A percentile compares a stretch with the other conserved stretches of the same genome.
phyloP scores from a whole-genome alignment of 2,113 vertebrate genomes.

The Carettochelys insculpta region DNA sequence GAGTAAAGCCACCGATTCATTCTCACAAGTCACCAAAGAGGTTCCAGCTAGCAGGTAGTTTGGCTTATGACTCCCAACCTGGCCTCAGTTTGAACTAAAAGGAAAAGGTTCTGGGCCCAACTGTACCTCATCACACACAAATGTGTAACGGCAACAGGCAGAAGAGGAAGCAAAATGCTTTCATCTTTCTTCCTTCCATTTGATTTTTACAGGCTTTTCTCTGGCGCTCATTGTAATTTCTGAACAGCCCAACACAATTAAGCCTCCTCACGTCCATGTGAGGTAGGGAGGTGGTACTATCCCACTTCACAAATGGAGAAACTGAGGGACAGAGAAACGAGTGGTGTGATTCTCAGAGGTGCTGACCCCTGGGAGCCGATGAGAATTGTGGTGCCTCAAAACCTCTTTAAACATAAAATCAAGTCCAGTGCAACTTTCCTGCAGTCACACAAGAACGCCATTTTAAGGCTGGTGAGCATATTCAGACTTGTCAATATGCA shows the following conservation, averaged over 20 bases:
- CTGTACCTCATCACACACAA: background rate
- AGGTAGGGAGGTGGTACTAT: background rate
- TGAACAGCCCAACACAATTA: background rate
- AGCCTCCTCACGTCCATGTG: background rate
- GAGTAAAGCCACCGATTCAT: background rate
- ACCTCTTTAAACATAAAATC: background rate
- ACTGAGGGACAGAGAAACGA: background rate
- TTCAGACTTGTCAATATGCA: background rate
- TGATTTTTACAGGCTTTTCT: background rate
- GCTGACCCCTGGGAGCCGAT: background rate
- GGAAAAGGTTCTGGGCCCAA: background rate
- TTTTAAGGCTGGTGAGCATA: background rate
- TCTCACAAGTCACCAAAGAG: background rate
- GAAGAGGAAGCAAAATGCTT: background rate
- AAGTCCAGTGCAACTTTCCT: background rate
- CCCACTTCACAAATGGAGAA: rapidly evolving
- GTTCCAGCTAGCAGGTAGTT: background rate
- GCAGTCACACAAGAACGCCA: too few relatives aligned
- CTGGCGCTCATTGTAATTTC: background rate
- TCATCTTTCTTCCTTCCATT: background rate
- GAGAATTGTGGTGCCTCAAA: background rate
- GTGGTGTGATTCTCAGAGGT: rapidly evolving
- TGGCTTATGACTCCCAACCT: background rate
- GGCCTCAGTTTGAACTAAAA: background rate
- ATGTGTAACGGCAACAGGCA: background rate